Evolutionary conservation across 2,888 invertebrate species (phyloP).

Genomic region (Cataglyphis cursor): DNA sequence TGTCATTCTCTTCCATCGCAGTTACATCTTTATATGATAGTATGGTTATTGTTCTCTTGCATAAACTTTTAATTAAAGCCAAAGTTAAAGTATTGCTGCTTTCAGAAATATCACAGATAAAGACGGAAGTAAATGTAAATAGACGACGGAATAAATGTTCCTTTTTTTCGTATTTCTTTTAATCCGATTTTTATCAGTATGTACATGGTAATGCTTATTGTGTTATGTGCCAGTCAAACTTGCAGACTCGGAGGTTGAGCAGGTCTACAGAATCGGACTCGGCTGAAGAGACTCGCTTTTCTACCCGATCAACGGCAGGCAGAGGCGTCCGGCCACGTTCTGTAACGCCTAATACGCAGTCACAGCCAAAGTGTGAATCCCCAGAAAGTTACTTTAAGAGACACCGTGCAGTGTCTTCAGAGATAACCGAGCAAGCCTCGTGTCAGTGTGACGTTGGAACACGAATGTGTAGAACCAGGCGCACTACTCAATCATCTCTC

Average conservation of each 20-base stretch:
- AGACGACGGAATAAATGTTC: conserved; percentile 9
- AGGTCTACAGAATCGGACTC: conserved; percentile 61
- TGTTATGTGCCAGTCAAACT: conserved; percentile 61
- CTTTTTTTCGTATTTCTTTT: conserved; percentile 13
- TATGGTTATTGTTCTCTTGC: not conserved
- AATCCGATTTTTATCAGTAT: conserved; percentile 29
- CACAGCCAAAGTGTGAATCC: conserved; percentile 25
- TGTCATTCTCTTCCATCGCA: conserved; percentile 8
- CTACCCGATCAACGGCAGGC: conserved; percentile 54
- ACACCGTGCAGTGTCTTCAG: conserved; percentile 51
- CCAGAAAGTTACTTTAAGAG: conserved; percentile 61
- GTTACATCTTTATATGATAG: conserved; percentile 33
- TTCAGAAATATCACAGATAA: not conserved
- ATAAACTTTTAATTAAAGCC: conserved; percentile 31
- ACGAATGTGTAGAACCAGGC: conserved; percentile 57
- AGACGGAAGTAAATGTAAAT: conserved; percentile 23
- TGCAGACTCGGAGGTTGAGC: conserved; percentile 61
- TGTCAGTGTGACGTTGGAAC: conserved; percentile 63
- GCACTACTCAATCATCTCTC: conserved; percentile 52
- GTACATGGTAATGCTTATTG: conserved; percentile 50
- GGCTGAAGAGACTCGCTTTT: conserved; percentile 59
- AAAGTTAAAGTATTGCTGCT: conserved; percentile 37
- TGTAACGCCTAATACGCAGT: conserved; percentile 58
- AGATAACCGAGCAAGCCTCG: conserved; percentile 49
- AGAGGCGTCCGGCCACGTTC: conserved; percentile 62